Evolutionary conservation across 2,113 vertebrate genomes (phyloP).

Genomic region (Erythrolamprus reginae): DNA sequence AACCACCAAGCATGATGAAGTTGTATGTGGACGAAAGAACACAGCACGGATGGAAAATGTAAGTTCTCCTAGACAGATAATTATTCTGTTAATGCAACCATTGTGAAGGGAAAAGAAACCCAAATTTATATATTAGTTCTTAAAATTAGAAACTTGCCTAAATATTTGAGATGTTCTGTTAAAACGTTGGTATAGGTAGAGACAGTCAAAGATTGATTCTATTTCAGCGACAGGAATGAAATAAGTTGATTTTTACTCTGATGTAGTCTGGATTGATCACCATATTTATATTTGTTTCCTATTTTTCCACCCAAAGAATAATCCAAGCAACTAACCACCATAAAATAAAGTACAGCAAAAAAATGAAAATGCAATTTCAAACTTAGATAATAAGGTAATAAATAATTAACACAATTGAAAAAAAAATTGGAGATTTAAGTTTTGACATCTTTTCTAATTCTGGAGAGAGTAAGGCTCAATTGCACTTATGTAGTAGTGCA

Average conservation of each 20-base stretch:
- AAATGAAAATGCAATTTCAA: background rate
- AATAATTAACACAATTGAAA: background rate
- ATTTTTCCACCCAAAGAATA: background rate
- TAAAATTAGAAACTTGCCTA: background rate
- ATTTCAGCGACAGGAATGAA: background rate
- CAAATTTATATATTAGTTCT: background rate
- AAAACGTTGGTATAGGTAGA: background rate
- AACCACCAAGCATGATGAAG: constrained; percentile 95
- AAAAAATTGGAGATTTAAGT: background rate
- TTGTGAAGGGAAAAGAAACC: background rate
- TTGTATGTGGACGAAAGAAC: constrained; percentile 92
- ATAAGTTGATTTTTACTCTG: background rate
- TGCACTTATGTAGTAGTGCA: background rate
- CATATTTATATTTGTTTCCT: background rate
- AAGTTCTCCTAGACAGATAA: constrained; percentile 49
- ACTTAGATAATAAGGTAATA: background rate
- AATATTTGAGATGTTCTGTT: background rate
- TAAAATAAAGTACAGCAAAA: background rate
- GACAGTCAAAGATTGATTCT: background rate
- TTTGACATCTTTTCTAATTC: background rate
- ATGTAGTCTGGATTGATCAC: background rate
- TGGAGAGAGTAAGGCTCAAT: background rate
- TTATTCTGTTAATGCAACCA: background rate
- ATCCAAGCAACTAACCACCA: background rate
- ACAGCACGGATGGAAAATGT: constrained; percentile 97